Evolutionary conservation across 2,113 vertebrate species (phyloP).

Genomic region (Gobiocypris rarus): DNA sequence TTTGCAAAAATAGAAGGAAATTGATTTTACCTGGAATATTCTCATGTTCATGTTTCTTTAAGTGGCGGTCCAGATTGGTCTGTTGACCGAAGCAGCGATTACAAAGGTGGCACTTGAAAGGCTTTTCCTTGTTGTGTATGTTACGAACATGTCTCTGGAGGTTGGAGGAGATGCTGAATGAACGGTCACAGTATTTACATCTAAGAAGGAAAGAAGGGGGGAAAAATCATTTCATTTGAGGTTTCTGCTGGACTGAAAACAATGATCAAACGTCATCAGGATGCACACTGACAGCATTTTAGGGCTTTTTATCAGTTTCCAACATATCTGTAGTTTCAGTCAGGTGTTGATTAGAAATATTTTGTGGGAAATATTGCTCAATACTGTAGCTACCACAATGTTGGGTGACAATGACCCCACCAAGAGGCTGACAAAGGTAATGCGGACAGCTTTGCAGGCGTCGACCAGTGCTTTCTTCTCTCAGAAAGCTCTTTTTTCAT

Average conservation of each 20-base stretch:
- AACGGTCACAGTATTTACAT: conserved; percentile 99
- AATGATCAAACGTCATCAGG: conserved; percentile 51
- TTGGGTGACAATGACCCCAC: conserved; percentile 3
- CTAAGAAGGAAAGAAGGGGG: conserved; percentile 69
- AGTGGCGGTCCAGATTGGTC: conserved; percentile 97
- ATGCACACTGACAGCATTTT: background rate
- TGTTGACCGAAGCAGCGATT: conserved; percentile 99
- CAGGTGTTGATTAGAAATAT: too few relatives aligned
- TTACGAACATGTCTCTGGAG: conserved; percentile 98
- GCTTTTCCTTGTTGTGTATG: conserved; percentile 99
- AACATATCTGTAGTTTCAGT: background rate
- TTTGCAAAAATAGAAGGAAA: background rate
- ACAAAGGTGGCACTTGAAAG: conserved; percentile 98
- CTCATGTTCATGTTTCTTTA: conserved; percentile 98
- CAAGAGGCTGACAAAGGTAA: conserved; percentile 25
- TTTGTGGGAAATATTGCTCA: too few relatives aligned
- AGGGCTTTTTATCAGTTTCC: background rate
- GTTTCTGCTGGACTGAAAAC: conserved; percentile 47
- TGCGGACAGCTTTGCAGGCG: background rate
- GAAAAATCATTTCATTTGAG: conserved; percentile 39
- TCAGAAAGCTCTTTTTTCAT: background rate
- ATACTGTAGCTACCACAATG: background rate
- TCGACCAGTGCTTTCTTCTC: background rate
- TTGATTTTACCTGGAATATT: conserved; percentile 86
- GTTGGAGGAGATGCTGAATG: conserved; percentile 99